Base-by-base conservation (phyloP, 2,888 invertebrate genomes). In the Rhaphigaster nebulosa region DNA sequence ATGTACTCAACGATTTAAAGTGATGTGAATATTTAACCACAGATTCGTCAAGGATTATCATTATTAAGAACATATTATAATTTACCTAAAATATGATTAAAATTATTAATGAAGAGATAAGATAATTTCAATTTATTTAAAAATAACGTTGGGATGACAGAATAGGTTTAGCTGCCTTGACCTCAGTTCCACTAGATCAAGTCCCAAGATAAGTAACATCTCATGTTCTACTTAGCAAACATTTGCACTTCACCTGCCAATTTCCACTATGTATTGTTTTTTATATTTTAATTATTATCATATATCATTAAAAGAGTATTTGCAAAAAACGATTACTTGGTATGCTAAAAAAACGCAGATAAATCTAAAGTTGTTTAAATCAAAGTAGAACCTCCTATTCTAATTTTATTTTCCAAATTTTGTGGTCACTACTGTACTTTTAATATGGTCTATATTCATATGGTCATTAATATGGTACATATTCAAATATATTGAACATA, bases 141-240 rank as follows among this genome's bases (percentile, higher is more conserved):
- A n/a, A 60, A 60, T 60, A 60, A 60, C n/a, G 13, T 3, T n/a
- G 1, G 60, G 1, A 54, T n/a, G 1, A n/a, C 60, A 60, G n/a
- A 60, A 10, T 60, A 60, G 8, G 23, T 10, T n/a, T 12, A 10
- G 15, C 18, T 12, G 29, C 29, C 80, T 13, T 80, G 41, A 80
- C 80, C 20, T 41, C 80, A 23, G 45, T 80, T 80, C 80, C 80
- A 80, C 80, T 26, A 80, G 41, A 80, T 80, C 80, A 45, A 41
- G 41, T 80, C 41, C 23, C 80, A 80, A 38, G 80, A 80, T 80
- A 41, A 12, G 41, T 80, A 13, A 38, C 80, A 26, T 41, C 80
- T 80, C 41, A 4, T 41, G 80, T 80, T 41, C 80, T 26, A 80
- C 41, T 80, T 80, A 26, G 23, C 12, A 38, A 80, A 13, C 41